Percentiles rank a stretch among this genome's conserved stretches.
Conservation (phyloP, 2,888 invertebrate species). For the Mythimna vitellina region DNA sequence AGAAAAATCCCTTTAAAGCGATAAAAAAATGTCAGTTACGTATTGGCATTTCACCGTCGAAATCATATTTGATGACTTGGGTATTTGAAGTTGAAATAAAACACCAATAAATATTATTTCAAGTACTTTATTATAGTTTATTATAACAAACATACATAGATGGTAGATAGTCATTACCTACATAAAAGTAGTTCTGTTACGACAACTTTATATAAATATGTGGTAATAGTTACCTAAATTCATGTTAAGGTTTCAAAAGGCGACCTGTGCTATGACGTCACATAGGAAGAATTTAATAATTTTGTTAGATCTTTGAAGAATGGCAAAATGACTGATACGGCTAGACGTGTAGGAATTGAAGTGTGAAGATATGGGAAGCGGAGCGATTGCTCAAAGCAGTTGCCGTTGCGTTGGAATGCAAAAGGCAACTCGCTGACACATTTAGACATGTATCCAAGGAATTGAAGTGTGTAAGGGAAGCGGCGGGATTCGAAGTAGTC, state of each 20-base stretch:
- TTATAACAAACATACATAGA: conserved; percentile 81
- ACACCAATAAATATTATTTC: conserved; percentile 57
- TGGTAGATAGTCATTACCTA: conserved; percentile 71
- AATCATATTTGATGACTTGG: too few relatives aligned
- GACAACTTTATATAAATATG: conserved; percentile 59
- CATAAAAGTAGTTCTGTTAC: conserved; percentile 65
- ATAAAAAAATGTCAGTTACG: too few relatives aligned
- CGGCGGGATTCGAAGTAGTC: too few relatives aligned
- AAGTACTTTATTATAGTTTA: conserved; percentile 72
- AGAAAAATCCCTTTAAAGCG: too few relatives aligned
- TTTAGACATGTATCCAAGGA: too few relatives aligned
- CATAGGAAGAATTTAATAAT: neutral
- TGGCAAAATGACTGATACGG: neutral
- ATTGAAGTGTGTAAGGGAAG: too few relatives aligned
- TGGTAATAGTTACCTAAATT: conserved; percentile 61
- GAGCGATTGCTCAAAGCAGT: too few relatives aligned
- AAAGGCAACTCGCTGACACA: too few relatives aligned
- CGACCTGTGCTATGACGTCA: conserved; percentile 45
- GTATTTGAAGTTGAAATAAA: conserved; percentile 52
- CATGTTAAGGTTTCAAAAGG: conserved; percentile 55
- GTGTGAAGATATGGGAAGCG: neutral
- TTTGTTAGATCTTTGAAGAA: neutral
- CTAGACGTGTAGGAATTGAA: too few relatives aligned
- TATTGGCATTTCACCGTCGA: too few relatives aligned
- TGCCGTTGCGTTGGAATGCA: too few relatives aligned